Evolutionary conservation across 2,797 vertebrate species (phyloP).

Genomic region (Intellagama lesueurii): DNA sequence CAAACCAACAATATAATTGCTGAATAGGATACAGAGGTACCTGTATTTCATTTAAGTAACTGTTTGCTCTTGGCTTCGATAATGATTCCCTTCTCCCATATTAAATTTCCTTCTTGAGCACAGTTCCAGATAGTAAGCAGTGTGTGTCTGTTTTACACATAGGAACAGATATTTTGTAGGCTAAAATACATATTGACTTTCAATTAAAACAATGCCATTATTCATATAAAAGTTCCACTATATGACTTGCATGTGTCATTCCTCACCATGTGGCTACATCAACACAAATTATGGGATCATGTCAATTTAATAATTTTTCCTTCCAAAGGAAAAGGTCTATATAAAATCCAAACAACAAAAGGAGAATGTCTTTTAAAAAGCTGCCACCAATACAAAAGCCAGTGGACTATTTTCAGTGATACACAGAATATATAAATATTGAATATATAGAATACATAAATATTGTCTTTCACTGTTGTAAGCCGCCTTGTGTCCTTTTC

Average conservation of each 20-base stretch:
- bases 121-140: background rate
- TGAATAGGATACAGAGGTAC: background rate
- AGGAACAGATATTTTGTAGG: background rate
- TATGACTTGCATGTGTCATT: background rate
- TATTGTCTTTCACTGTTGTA: no score
- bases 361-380: no score
- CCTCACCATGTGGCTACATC: background rate
- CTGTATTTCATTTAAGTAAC: background rate
- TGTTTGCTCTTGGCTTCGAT: background rate
- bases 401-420: background rate
- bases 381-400: slow-evolving; percentile 4
- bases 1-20: background rate
- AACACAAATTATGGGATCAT: background rate
- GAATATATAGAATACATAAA: no score
- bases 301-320: background rate
- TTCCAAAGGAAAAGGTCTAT: background rate
- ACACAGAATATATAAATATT: background rate
- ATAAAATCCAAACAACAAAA: background rate
- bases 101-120: background rate
- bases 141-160: background rate
- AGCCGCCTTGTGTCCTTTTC: no score
- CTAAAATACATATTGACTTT: slow-evolving; percentile 20
- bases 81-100: background rate
- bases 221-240: background rate
- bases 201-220: slow-evolving; percentile 30